Percentiles rank a stretch among this genome's conserved stretches.
Evolutionary conservation across 2,113 vertebrate species (phyloP).

Genomic region (Calidris pugnax): DNA sequence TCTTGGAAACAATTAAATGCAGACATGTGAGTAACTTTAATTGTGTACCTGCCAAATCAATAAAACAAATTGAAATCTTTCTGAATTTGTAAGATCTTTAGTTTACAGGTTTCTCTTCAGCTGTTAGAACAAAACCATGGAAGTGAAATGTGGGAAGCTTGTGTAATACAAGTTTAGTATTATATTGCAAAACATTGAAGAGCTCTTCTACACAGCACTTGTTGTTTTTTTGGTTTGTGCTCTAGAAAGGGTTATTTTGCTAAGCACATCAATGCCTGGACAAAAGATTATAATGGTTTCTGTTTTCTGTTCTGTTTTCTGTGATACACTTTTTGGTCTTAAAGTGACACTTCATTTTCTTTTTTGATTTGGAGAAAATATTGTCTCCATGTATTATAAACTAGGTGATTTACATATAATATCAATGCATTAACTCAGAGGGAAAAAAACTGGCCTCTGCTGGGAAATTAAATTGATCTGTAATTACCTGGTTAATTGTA

Average conservation of each 20-base stretch:
- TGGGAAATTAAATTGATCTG: background rate
- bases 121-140: background rate
- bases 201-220: background rate
- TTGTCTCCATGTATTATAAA: background rate
- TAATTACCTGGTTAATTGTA: slow-evolving; percentile 42
- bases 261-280: background rate
- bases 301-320: background rate
- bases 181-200: background rate
- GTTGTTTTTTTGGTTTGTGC: background rate
- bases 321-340: background rate
- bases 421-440: background rate
- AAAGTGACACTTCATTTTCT: background rate
- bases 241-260: background rate
- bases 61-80: background rate
- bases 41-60: background rate
- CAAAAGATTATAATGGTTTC: background rate
- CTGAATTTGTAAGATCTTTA: background rate
- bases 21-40: background rate
- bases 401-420: background rate
- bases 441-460: background rate
- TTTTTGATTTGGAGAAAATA: background rate
- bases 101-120: background rate
- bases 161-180: background rate
- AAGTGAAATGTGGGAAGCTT: background rate
- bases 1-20: slow-evolving; percentile 26